These are phyloP conservation scores for Ricordea florida DNA, from an alignment of 92 coral and sea anemone genomes.

Conservation along the genomic window DNA sequence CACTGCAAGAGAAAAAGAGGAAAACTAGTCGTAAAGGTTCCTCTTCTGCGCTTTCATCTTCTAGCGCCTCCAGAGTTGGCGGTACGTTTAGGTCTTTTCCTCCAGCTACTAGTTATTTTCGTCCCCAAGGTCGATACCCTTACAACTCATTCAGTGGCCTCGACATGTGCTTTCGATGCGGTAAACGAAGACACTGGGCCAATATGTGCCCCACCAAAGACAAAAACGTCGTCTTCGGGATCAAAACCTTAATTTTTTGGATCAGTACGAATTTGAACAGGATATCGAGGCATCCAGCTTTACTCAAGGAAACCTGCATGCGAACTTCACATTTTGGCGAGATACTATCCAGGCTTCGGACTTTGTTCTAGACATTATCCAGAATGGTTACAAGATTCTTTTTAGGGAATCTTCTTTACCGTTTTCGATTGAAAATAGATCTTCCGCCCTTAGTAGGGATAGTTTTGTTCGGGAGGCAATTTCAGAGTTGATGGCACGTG, in stretches of 20 bases:
- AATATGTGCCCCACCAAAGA: background rate
- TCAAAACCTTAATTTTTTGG: background rate
- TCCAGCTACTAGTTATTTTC: constrained; percentile 16
- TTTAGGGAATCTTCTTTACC: constrained; percentile 25
- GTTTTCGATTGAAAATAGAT: constrained; percentile 47
- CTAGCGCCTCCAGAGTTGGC: constrained; percentile 1
- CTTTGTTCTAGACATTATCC: constrained; percentile 46
- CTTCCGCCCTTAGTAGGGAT: constrained; percentile 22
- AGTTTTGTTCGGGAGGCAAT: constrained; percentile 51
- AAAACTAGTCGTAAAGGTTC: too few species aligned
- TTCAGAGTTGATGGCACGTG: constrained; percentile 32
- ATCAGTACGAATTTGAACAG: background rate
- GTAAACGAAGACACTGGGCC: constrained; percentile 18
- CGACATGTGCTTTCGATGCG: constrained; percentile 22
- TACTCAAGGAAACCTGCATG: constrained; percentile 10
- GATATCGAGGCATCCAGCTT: background rate
- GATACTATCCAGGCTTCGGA: constrained; percentile 33
- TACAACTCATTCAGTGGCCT: background rate
- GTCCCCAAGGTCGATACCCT: constrained; percentile 19
- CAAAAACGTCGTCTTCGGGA: background rate
- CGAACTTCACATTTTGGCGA: constrained; percentile 41
- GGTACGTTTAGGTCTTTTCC: background rate
- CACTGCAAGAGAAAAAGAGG: too few species aligned
- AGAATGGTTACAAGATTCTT: constrained; percentile 50
- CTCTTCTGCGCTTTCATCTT: too few species aligned